Percentiles rank a stretch among this genome's conserved stretches.
These are phyloP conservation scores for Aspidapion aeneum DNA, from an alignment of 2,888 invertebrate genomes.

Conservation along the genomic window DNA sequence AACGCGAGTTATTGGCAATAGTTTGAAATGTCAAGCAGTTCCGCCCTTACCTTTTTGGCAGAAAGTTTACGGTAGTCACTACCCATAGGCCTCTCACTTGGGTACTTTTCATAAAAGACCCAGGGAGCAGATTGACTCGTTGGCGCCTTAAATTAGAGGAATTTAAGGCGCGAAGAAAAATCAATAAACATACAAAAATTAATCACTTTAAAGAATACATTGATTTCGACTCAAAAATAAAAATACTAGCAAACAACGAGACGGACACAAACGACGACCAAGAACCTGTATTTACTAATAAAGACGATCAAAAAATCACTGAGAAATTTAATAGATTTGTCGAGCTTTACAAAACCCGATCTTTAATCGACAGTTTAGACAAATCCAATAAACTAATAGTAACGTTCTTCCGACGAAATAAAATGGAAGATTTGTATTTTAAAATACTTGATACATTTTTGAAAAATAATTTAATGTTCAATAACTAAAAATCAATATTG, in stretches of 20 bases:
- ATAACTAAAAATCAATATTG: constrained; percentile 5
- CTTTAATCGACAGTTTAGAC: constrained; percentile 14
- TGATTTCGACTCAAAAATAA: constrained; percentile 5
- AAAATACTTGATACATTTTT: constrained; percentile 8
- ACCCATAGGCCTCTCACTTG: constrained; percentile 24
- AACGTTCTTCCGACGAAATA: constrained; percentile 6
- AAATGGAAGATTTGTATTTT: too few species aligned
- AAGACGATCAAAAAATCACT: not conserved
- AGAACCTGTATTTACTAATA: not conserved
- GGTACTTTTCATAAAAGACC: constrained; percentile 37
- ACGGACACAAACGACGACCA: not conserved
- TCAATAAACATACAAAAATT: constrained; percentile 5
- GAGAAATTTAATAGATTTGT: constrained; percentile 13
- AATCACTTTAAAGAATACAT: constrained; percentile 8
- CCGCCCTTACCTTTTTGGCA: constrained; percentile 33
- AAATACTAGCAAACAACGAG: not conserved
- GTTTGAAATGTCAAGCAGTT: constrained; percentile 40
- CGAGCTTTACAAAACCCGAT: too few species aligned
- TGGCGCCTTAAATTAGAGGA: constrained; percentile 38
- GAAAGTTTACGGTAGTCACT: constrained; percentile 2
- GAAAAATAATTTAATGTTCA: not conserved
- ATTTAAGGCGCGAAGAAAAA: constrained; percentile 18
- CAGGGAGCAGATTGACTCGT: constrained; percentile 32
- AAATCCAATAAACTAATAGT: not conserved
- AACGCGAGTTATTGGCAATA: constrained; percentile 42